Evolutionary conservation across 2,113 vertebrate genomes (phyloP).

Genomic region (Odocoileus virginianus): DNA sequence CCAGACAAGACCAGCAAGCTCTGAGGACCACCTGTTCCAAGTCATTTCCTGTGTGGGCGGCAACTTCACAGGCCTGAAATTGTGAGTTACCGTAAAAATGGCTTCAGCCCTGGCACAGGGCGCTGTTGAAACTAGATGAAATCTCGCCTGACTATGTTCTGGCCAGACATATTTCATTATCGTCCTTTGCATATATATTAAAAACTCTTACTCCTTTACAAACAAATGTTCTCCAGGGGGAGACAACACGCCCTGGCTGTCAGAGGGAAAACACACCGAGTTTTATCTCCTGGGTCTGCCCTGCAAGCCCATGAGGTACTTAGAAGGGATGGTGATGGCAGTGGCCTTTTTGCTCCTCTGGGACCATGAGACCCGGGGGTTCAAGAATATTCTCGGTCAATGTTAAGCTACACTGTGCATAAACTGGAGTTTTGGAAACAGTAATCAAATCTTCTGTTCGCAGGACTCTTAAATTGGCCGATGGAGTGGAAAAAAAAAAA

Average conservation of each 20-base stretch:
- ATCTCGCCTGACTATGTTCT: not conserved
- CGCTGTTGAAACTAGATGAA: constrained; percentile 36
- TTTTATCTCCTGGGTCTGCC: not conserved
- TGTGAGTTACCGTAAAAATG: constrained; percentile 55
- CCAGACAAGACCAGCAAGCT: constrained; percentile 72
- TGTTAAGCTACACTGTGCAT: not conserved
- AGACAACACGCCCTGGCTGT: not conserved
- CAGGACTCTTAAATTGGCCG: not conserved
- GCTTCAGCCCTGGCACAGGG: constrained; percentile 31
- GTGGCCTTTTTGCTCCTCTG: not conserved
- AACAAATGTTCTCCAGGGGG: not conserved
- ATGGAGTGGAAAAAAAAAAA: not conserved
- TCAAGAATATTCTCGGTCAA: not conserved
- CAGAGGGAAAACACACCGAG: not conserved
- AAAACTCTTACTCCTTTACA: constrained; percentile 20
- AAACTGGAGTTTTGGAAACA: not conserved
- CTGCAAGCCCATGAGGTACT: too few species aligned
- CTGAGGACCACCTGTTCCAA: constrained; percentile 80
- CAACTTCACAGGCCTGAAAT: constrained; percentile 61
- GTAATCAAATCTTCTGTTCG: constrained; percentile 15
- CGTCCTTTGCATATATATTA: constrained; percentile 46
- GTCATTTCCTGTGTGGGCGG: constrained; percentile 77
- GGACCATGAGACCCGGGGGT: accelerated
- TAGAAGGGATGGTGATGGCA: not conserved
- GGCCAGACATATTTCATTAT: constrained; percentile 23